phyloP scores from a whole-genome alignment of 2,888 invertebrate genomes.

The Sepioteuthis lessoniana region DNA sequence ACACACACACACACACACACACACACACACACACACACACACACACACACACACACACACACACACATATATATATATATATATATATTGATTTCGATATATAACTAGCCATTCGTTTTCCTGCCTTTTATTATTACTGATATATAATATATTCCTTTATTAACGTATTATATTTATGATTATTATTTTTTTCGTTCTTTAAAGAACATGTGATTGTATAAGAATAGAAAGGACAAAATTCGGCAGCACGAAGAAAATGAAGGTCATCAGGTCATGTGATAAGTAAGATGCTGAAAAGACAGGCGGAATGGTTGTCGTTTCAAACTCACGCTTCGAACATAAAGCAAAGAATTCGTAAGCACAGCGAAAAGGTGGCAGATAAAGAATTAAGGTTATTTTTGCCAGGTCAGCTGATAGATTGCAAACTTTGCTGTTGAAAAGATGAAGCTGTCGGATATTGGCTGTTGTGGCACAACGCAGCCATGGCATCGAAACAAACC shows the following conservation, averaged over 20 bases:
- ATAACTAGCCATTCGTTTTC: too few species aligned
- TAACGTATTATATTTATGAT: background rate
- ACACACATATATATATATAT: too few species aligned
- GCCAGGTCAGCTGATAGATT: conserved; percentile 33
- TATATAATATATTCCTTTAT: background rate
- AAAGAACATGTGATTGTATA: background rate
- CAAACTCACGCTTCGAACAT: background rate
- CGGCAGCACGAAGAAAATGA: background rate
- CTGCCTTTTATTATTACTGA: background rate
- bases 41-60: too few species aligned
- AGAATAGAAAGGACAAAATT: background rate
- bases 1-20: too few species aligned
- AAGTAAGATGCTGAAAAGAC: conserved; percentile 13
- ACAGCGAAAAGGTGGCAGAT: background rate
- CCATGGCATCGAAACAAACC: background rate
- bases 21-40: too few species aligned
- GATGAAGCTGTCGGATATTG: conserved; percentile 33
- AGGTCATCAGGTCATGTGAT: background rate
- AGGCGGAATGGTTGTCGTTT: background rate
- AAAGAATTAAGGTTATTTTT: conserved; percentile 4
- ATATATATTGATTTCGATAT: too few species aligned
- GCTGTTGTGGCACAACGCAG: conserved; percentile 5
- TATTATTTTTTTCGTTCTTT: background rate
- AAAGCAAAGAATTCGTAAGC: background rate
- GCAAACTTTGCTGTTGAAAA: background rate